A percentile compares a stretch with the other conserved stretches of the same genome.
phyloP scores from a whole-genome alignment of 2,797 vertebrate genomes.

The Thunnus albacares region DNA sequence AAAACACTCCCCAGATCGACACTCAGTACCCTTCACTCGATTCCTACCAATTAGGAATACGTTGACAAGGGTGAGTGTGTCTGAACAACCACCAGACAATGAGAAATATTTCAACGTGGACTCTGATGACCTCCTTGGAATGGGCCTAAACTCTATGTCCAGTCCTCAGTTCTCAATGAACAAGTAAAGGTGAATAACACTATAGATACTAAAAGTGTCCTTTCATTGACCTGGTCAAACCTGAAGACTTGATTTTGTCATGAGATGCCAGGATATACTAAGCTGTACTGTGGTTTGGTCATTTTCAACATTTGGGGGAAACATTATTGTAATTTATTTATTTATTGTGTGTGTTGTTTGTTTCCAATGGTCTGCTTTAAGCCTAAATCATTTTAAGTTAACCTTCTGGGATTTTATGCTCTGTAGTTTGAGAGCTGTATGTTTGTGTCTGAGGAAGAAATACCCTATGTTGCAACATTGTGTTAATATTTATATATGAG shows the following conservation, averaged over 20 bases:
- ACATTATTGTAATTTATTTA: slow-evolving; percentile 63
- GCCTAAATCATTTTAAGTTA: neutral
- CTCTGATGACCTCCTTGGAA: slow-evolving; percentile 81
- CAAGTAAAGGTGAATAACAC: slow-evolving; percentile 38
- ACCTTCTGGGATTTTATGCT: neutral
- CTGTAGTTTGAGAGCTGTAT: neutral
- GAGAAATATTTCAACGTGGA: slow-evolving; percentile 69
- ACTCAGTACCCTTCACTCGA: slow-evolving; percentile 71
- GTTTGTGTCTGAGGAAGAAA: slow-evolving; percentile 13
- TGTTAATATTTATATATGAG: neutral
- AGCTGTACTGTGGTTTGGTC: neutral
- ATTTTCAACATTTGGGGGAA: neutral
- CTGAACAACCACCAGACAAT: slow-evolving; percentile 36
- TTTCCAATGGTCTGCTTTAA: slow-evolving; percentile 39
- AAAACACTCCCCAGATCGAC: slow-evolving; percentile 60
- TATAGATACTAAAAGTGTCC: no score
- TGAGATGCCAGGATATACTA: neutral
- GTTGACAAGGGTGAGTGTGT: slow-evolving; percentile 16
- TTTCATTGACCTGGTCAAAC: slow-evolving; percentile 6
- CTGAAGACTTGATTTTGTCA: slow-evolving; percentile 32
- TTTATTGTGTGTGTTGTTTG: slow-evolving; percentile 53
- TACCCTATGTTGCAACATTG: neutral
- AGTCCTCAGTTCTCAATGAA: slow-evolving; percentile 82
- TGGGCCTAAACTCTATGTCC: slow-evolving; percentile 59
- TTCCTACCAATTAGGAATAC: slow-evolving; percentile 80